phyloP scores from a whole-genome alignment of 2,888 invertebrate species.

The Tortrix viridana region DNA sequence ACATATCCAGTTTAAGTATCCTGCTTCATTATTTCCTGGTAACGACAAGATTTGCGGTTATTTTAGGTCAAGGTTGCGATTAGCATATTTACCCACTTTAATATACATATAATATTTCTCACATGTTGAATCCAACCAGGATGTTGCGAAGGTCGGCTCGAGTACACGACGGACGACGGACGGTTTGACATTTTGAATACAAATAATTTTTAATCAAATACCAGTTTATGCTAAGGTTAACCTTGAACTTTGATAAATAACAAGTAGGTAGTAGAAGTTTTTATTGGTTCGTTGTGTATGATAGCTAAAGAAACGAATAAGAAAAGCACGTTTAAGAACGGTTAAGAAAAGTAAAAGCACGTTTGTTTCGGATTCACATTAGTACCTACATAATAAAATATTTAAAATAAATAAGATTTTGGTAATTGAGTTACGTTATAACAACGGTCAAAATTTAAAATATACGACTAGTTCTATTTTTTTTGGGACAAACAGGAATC shows the following conservation, averaged over 20 bases:
- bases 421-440: no score
- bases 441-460: no score
- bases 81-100: constrained; percentile 52
- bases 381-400: no score
- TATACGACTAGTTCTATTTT: no score
- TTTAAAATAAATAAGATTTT: no score
- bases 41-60: constrained; percentile 19
- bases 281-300: not conserved
- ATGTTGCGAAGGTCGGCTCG: constrained; percentile 67
- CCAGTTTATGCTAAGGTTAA: constrained; percentile 10
- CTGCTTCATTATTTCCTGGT: constrained; percentile 22
- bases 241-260: constrained; percentile 18
- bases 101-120: constrained; percentile 56
- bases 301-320: no score
- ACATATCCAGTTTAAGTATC: not conserved
- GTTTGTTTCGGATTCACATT: no score
- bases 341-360: no score
- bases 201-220: constrained; percentile 8
- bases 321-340: no score
- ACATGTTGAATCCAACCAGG: constrained; percentile 61
- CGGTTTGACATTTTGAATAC: constrained; percentile 32
- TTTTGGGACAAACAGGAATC: no score
- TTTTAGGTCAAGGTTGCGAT: constrained; percentile 62
- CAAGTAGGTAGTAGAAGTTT: not conserved
- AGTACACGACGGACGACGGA: constrained; percentile 43